Percentiles rank a stretch among this genome's conserved stretches.
Conservation (phyloP, 2,113 vertebrate species). For the Hipposideros armiger region DNA sequence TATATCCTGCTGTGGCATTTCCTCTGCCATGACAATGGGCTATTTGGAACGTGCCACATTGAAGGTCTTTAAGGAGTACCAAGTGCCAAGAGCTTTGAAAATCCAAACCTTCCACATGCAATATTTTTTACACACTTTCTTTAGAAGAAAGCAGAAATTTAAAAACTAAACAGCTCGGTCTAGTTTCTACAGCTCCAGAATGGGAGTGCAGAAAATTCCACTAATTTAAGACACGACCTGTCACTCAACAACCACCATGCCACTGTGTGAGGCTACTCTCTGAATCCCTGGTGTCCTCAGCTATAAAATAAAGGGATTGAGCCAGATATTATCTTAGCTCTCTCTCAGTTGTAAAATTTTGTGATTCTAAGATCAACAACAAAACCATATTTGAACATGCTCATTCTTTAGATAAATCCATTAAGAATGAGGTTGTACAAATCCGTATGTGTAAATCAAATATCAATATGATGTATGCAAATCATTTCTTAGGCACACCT, state of each 20-base stretch:
- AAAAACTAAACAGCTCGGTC: not conserved
- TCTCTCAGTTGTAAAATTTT: not conserved
- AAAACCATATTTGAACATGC: not conserved
- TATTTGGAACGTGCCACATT: not conserved
- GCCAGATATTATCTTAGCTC: not conserved
- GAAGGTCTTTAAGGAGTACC: slow-evolving; percentile 49
- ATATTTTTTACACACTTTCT: slow-evolving; percentile 12
- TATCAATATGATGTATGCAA: not conserved
- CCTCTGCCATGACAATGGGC: slow-evolving; percentile 55
- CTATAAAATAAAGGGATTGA: not conserved
- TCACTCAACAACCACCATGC: not conserved
- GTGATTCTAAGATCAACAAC: slow-evolving; percentile 31
- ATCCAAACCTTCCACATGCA: not conserved
- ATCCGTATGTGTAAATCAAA: slow-evolving; percentile 16
- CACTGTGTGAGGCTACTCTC: not conserved
- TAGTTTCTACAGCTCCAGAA: slow-evolving; percentile 9
- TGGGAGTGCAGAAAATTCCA: slow-evolving; percentile 31
- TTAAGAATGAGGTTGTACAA: not conserved
- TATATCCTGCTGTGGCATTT: slow-evolving; percentile 65
- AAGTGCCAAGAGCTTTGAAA: slow-evolving; percentile 42
- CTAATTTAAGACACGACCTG: not conserved
- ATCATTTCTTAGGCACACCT: not conserved
- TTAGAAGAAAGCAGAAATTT: slow-evolving; percentile 43
- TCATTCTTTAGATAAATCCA: slow-evolving; percentile 31
- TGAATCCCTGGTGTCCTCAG: not conserved